Percentiles rank a stretch among this genome's conserved stretches.
These are phyloP conservation scores for Synanthedon formicaeformis DNA, from an alignment of 2,888 invertebrate species.

Conservation along the genomic window DNA sequence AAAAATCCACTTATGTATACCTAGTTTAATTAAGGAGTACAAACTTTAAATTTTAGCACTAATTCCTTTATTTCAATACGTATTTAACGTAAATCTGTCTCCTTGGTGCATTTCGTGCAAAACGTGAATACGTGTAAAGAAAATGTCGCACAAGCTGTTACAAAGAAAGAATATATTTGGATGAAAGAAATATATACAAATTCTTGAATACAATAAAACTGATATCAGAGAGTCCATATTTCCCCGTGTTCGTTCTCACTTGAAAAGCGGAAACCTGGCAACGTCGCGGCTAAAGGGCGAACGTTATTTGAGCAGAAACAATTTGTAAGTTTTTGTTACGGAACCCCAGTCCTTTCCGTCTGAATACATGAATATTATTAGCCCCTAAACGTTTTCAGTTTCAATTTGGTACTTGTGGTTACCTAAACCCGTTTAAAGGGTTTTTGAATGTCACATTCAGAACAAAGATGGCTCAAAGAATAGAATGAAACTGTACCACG, in stretches of 20 bases:
- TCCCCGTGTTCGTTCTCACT: background rate
- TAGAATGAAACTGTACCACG: no score
- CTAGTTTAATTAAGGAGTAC: no score
- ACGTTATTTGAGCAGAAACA: constrained; percentile 38
- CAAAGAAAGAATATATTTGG: no score
- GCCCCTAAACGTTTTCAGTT: background rate
- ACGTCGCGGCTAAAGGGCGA: constrained; percentile 26
- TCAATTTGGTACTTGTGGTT: background rate
- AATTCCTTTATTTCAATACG: no score
- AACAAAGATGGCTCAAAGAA: no score
- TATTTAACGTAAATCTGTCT: no score
- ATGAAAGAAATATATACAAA: no score
- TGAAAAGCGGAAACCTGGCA: background rate
- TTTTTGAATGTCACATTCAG: background rate
- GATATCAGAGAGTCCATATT: background rate
- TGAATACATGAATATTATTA: constrained; percentile 43
- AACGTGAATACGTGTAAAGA: no score
- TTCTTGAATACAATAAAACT: background rate
- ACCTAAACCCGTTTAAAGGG: constrained; percentile 20
- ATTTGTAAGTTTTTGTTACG: constrained; percentile 44
- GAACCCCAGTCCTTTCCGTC: constrained; percentile 24
- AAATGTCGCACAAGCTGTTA: no score
- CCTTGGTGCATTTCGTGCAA: no score
- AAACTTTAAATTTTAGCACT: no score
- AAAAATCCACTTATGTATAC: no score